These are phyloP conservation scores for Phaedon cochleariae DNA, from an alignment of 2,888 invertebrate species.

Conservation along the genomic window DNA sequence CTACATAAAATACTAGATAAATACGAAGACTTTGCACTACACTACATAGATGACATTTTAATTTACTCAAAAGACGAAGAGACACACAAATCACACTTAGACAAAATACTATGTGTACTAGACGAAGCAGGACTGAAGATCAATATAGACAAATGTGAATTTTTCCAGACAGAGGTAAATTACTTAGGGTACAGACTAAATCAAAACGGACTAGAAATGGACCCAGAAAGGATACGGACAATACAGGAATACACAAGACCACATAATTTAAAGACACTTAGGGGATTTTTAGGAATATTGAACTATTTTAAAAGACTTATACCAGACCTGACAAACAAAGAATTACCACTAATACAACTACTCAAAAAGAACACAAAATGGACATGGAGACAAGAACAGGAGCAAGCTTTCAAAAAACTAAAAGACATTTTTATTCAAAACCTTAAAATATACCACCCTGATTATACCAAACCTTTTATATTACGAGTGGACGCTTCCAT, in stretches of 20 bases:
- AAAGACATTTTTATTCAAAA: slow-evolving; percentile 5
- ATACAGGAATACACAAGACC: slow-evolving; percentile 46
- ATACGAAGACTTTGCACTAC: slow-evolving; percentile 16
- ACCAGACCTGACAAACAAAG: background rate
- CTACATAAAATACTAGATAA: slow-evolving; percentile 29
- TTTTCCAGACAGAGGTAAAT: slow-evolving; percentile 39
- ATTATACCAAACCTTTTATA: background rate
- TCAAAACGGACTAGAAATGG: background rate
- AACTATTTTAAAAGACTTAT: slow-evolving; percentile 22
- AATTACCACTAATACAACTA: too few relatives aligned
- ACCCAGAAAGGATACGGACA: slow-evolving; percentile 36
- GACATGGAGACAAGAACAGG: background rate
- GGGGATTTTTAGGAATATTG: slow-evolving; percentile 48
- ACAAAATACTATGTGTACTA: slow-evolving; percentile 38
- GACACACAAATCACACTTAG: slow-evolving; percentile 15
- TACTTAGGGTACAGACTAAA: slow-evolving; percentile 42
- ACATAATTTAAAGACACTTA: slow-evolving; percentile 41
- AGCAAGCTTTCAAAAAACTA: slow-evolving; percentile 6
- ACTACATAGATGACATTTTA: slow-evolving; percentile 34
- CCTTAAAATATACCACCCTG: background rate
- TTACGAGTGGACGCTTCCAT: slow-evolving; percentile 16
- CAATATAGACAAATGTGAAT: too few relatives aligned
- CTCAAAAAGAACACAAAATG: background rate
- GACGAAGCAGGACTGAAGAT: slow-evolving; percentile 41
- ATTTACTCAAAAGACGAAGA: slow-evolving; percentile 20